Evolutionary conservation across 2,797 vertebrate genomes (phyloP).

Genomic region (Trachops cirrhosus): DNA sequence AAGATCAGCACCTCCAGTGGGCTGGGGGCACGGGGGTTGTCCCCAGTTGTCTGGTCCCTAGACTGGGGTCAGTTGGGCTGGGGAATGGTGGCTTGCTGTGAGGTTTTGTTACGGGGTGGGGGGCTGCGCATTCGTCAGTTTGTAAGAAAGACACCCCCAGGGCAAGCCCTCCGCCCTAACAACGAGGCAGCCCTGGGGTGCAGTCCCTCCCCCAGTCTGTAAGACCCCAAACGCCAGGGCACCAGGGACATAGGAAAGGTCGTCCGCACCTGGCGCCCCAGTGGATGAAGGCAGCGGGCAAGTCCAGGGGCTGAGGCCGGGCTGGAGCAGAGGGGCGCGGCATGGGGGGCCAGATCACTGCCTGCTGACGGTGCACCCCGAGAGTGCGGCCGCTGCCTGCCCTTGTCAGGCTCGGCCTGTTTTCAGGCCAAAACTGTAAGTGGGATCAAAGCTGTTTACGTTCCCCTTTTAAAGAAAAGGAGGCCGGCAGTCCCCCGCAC

Average conservation of each 20-base stretch:
- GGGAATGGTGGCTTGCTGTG: no score
- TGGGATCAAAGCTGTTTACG: background rate
- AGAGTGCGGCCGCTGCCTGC: fast-evolving
- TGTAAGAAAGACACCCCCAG: background rate
- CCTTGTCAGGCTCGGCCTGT: background rate
- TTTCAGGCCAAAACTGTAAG: background rate
- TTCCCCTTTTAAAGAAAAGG: background rate
- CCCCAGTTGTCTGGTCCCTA: background rate
- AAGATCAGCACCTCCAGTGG: no score
- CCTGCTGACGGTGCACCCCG: no score
- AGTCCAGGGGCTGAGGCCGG: background rate
- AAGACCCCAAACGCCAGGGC: background rate
- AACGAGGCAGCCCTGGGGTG: background rate
- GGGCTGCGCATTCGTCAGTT: background rate
- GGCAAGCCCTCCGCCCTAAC: background rate
- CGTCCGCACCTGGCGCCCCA: no score
- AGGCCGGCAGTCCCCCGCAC: background rate
- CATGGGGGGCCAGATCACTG: background rate
- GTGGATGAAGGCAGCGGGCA: no score
- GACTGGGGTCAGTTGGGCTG: background rate
- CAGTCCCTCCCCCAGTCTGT: background rate
- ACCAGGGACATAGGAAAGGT: background rate
- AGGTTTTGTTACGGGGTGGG: fast-evolving
- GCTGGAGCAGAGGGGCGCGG: background rate
- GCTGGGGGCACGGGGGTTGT: background rate